Base-by-base conservation (phyloP, 2,797 vertebrate species). In the Danio tinwini region DNA sequence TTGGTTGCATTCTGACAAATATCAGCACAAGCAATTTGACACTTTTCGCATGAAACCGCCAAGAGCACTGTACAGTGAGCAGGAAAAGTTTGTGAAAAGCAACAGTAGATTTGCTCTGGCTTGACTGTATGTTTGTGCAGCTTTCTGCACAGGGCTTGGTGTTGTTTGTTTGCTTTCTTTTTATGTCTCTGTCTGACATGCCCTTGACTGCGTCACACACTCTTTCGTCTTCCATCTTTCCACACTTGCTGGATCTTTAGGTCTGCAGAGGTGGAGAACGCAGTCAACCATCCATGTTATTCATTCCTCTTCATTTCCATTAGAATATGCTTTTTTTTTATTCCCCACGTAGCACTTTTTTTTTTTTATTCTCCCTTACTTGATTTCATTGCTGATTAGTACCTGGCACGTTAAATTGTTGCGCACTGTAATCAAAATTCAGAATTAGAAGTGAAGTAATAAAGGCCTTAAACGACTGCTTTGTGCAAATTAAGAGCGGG, bases 281-380 rank as follows among this genome's bases (percentile, higher is more conserved):
- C 11, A 44, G 49, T 53, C 81, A 75, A 44, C 61, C 76, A n/a
- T 59, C 45, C 71, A 29, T 76, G 64, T 69, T 58, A 29, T 86
- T 79, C 71, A 83, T 82, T 86, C 59, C 59, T 85, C 83, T 82
- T 84, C 65, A 78, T 82, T 85, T 85, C 74, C 40, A 44, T 71
- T 78, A 74, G 49, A 74, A 77, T 61, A 49, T 71, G 67, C 29
- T 79, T 44, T 55, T 81, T 21, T 74, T 29, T 29, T 1, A 62
- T 55, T 82, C 52, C 61, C 21, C 70, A 72, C 9, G 47, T 39
- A 59, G 53, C 12, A 71, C 13, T 14, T 56, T 62, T 49, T 74
- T n/a, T 81, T 73, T 69, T 77, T 56, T 76, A 29, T 81, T 76
- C 14, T 53, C 53, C 58, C 40, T 39, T 72, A 52, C 55, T 78